Evolutionary conservation across 2,797 vertebrate genomes (phyloP), one percentile per base, ranked within the genome.

Genomic region (Cichlasoma orientale): DNA sequence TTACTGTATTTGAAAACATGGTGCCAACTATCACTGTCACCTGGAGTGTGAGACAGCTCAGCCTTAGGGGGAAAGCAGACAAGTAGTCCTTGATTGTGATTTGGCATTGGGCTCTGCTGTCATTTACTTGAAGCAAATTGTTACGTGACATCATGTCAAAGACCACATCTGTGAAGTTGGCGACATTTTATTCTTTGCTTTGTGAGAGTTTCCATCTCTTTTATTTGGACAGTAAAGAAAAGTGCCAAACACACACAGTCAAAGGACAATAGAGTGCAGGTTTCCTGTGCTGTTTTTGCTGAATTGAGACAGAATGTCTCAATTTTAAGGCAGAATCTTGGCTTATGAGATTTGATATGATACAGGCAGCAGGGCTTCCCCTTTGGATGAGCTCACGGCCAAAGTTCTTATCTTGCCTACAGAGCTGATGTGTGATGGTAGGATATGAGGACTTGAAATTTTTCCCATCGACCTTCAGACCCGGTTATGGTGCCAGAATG

Each of bases 361-460:
- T 77, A 70, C 59, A 71, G 80, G 77, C 79, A 82, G 84, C 77
- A 14, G 54, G 33, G 80, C 80, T 80, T 83, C 38, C 56, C 74
- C 59, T 82, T 56, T 68, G 71, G 81, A 78, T 85, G 75, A 69
- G 59, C 77, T 61, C 74, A 83, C 72, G 55, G 85, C 72, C 63
- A 38, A 63, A 57, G 82, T 69, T 83, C 85, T 89, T 89, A 86
- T 91, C 84, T 80, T 77, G 31, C 75, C 78, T 74, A 10, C 79
- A 82, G 77, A 82, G 82, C 73, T 74, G 82, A 84, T 88, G 79
- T 85, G 78, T 75, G 85, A 78, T 82, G 83, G 78, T 84, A 31
- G 74, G 75, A 77, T 70, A 66, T 55, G 70, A 59, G 82, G 83
- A 57, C 4, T 70, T 83, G 66, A 76, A 80, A 90, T 87, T 80